Base-by-base conservation (phyloP, 2,113 vertebrate genomes). In the Dicrurus megarhynchus region DNA sequence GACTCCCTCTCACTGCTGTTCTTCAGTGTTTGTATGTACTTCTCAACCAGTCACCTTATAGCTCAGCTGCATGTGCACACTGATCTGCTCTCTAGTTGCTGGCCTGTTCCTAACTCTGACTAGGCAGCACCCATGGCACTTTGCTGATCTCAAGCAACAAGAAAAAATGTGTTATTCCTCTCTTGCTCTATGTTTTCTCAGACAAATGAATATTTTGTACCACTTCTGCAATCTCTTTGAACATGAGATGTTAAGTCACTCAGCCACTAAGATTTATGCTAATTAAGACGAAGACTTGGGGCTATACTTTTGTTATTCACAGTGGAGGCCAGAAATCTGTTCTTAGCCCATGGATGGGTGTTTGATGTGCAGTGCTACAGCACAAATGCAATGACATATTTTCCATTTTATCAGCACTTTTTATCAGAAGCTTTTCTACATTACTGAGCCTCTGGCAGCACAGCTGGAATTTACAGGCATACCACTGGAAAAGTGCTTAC, bases 401-500 rank as follows among this genome's bases (percentile, higher is more conserved):
- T 93, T 94, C 41, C 23, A 65, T 83, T 86, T 90, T 94, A 92
- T 92, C 88, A 92, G 50, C 75, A 74, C 27, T 74, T 94, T 95
- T 88, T 80, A 88, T 90, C 83, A 93, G 82, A 92, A 84, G 33
- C 2, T 46, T 61, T 95, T 84, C 63, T 76, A 94, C 50, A 67
- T 85, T 46, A 69, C 26, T 63, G 41, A 89, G 52, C 83, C 77
- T 60, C 93, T 94, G 92, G 83, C 63, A 94, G 47, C 86, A 90
- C 35, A 75, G 56, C 80, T 95, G 86, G 80, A 92, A 87, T 78
- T 93, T 60, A 78, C 64, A 90, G 60, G 55, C 86, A 89, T 96
- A 70, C 55, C 83, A 56, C 69, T 90, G 89, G 64, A 92, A 95
- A 91, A 32, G 47, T 64, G 76, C 84, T 85, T 52, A 22, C 6